Evolutionary conservation across 2,888 invertebrate genomes (phyloP).

Genomic region (Drosophila basisetae): DNA sequence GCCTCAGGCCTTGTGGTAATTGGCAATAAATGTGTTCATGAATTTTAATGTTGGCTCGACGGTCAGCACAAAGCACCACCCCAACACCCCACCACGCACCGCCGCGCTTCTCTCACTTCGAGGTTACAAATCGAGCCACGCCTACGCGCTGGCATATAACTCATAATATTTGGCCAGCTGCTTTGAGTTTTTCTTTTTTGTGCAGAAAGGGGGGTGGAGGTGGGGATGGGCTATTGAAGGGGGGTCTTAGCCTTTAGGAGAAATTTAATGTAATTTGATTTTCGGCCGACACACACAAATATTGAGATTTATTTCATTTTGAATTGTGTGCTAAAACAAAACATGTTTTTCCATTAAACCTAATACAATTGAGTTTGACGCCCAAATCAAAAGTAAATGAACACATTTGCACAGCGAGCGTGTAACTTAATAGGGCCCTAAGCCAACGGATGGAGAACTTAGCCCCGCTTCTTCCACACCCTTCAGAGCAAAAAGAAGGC

Average conservation of each 20-base stretch:
- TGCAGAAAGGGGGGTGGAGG: neutral
- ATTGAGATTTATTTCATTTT: constrained; percentile 80
- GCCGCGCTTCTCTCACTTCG: neutral
- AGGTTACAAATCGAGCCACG: constrained; percentile 44
- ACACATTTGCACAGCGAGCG: constrained; percentile 21
- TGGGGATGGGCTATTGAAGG: too few relatives aligned
- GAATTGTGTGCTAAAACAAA: constrained; percentile 53
- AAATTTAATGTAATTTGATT: constrained; percentile 78
- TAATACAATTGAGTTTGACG: constrained; percentile 57
- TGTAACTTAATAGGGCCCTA: constrained; percentile 41
- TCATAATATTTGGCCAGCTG: constrained; percentile 78
- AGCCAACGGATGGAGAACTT: constrained; percentile 2
- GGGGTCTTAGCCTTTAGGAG: constrained; percentile 47
- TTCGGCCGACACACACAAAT: constrained; percentile 55
- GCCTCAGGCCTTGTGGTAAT: constrained; percentile 75
- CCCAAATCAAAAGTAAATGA: constrained; percentile 45
- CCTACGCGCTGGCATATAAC: constrained; percentile 50
- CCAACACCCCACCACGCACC: neutral
- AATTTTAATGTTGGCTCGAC: constrained; percentile 76
- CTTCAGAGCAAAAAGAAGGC: constrained; percentile 4
- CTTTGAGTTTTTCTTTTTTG: constrained; percentile 41
- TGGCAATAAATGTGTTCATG: constrained; percentile 83
- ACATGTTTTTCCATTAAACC: constrained; percentile 52
- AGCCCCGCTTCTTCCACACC: neutral
- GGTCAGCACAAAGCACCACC: constrained; percentile 52